Evolutionary conservation across 2,113 vertebrate species (phyloP).

Genomic region (Clinocottus analis): DNA sequence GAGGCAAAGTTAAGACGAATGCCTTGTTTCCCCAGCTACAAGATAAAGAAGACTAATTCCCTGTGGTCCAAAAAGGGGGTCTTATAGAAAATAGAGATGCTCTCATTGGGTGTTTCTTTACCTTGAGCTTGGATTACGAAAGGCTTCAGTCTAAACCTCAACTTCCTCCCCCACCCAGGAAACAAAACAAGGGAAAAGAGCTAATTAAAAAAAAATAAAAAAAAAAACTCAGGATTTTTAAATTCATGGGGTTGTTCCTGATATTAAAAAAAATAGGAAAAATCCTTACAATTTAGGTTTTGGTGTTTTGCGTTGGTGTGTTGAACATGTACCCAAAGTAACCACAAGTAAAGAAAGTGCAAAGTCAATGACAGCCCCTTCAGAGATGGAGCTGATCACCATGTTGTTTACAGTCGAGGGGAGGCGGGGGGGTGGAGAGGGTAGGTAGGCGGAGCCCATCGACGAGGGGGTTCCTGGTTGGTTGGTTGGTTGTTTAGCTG

Average conservation of each 20-base stretch:
- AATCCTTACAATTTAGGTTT: slow-evolving; percentile 64
- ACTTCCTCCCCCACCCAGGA: slow-evolving; percentile 44
- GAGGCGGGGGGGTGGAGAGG: neutral
- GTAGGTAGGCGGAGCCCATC: slow-evolving; percentile 26
- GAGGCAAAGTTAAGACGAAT: slow-evolving; percentile 31
- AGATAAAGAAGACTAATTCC: slow-evolving; percentile 65
- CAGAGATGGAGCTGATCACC: slow-evolving; percentile 56
- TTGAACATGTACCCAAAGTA: slow-evolving; percentile 77
- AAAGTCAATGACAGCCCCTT: slow-evolving; percentile 80
- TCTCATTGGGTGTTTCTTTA: slow-evolving; percentile 58
- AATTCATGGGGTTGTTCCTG: slow-evolving; percentile 47
- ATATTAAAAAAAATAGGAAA: neutral
- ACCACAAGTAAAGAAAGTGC: slow-evolving; percentile 82
- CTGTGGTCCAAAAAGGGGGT: slow-evolving; percentile 71
- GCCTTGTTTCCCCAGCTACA: slow-evolving; percentile 47
- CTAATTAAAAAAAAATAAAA: slow-evolving; percentile 17
- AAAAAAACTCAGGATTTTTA: slow-evolving; percentile 40
- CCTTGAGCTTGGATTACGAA: slow-evolving; percentile 47
- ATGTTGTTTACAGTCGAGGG: slow-evolving; percentile 50
- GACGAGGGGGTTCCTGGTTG: slow-evolving; percentile 64
- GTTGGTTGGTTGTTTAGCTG: slow-evolving; percentile 79
- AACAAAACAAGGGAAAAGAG: slow-evolving; percentile 41
- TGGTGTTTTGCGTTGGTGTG: slow-evolving; percentile 61
- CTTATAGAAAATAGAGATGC: slow-evolving; percentile 69
- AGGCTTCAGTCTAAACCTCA: slow-evolving; percentile 61